These are phyloP conservation scores for Epinephelus malabaricus DNA, from an alignment of 2,797 vertebrate genomes.

Conservation along the genomic window DNA sequence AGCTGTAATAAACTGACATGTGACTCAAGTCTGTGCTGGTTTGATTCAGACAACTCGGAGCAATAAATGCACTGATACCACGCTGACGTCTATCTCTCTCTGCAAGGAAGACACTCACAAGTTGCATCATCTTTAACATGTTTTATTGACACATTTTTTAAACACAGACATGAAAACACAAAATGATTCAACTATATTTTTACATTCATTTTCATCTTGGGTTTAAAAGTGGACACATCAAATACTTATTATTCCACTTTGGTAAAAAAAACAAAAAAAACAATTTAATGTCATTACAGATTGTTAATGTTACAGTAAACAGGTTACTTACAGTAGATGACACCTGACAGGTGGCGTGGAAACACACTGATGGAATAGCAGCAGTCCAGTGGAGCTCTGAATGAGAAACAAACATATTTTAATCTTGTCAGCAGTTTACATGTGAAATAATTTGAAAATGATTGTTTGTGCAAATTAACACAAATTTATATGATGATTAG, in stretches of 20 bases:
- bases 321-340: conserved; percentile 64
- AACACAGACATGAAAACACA: conserved; percentile 16
- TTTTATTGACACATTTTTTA: conserved; percentile 69
- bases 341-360: conserved; percentile 3
- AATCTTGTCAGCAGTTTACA: conserved; percentile 2
- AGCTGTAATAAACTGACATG: conserved; percentile 75
- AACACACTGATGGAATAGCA: background rate
- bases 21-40: conserved; percentile 58
- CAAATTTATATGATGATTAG: background rate
- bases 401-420: conserved; percentile 24
- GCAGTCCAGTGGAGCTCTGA: conserved; percentile 37
- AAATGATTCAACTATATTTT: background rate
- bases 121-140: conserved; percentile 12
- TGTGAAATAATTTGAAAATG: background rate
- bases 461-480: background rate
- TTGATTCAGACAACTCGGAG: conserved; percentile 40
- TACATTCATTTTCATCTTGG: conserved; percentile 19
- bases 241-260: background rate
- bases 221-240: background rate
- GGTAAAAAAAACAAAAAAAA: background rate
- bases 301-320: conserved; percentile 2
- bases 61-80: conserved; percentile 18
- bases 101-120: conserved; percentile 32
- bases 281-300: background rate
- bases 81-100: background rate